phyloP scores from a whole-genome alignment of 2,113 vertebrate species.

The Hypocryptadius cinnamomeus region DNA sequence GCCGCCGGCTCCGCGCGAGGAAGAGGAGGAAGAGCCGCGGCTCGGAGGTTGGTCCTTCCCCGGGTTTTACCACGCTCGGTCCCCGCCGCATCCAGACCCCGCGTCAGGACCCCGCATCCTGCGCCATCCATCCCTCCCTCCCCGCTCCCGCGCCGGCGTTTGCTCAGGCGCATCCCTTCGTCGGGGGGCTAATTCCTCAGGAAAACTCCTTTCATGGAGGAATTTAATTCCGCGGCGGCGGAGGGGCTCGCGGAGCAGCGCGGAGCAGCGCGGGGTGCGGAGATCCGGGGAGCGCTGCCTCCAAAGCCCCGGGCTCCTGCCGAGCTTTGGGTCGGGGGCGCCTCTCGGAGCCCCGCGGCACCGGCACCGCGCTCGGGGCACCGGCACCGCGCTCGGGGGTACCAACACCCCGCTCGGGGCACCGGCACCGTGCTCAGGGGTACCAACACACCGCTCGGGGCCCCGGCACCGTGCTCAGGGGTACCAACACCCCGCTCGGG shows the following conservation, averaged over 20 bases:
- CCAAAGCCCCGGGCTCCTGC: neutral
- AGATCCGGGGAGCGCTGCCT: neutral
- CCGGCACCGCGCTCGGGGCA: neutral
- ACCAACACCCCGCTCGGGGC: neutral
- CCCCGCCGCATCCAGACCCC: neutral
- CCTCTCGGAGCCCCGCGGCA: neutral
- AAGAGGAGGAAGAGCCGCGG: neutral
- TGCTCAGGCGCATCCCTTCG: neutral
- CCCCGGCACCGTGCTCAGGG: neutral
- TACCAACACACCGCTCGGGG: neutral
- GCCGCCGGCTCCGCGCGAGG: neutral
- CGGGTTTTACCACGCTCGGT: neutral
- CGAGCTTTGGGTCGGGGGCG: rapidly evolving
- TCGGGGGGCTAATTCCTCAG: neutral
- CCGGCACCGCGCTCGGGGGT: neutral
- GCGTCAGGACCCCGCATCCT: neutral
- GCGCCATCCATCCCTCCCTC: neutral
- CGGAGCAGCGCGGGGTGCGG: neutral
- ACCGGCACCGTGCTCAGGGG: neutral
- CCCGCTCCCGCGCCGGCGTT: neutral
- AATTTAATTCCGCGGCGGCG: neutral
- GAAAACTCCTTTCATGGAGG: rapidly evolving
- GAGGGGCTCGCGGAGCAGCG: neutral
- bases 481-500: too few relatives aligned
- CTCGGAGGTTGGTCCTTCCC: neutral